Evolutionary conservation across 2,888 invertebrate species (phyloP).

Genomic region (Uloborus plumipes): DNA sequence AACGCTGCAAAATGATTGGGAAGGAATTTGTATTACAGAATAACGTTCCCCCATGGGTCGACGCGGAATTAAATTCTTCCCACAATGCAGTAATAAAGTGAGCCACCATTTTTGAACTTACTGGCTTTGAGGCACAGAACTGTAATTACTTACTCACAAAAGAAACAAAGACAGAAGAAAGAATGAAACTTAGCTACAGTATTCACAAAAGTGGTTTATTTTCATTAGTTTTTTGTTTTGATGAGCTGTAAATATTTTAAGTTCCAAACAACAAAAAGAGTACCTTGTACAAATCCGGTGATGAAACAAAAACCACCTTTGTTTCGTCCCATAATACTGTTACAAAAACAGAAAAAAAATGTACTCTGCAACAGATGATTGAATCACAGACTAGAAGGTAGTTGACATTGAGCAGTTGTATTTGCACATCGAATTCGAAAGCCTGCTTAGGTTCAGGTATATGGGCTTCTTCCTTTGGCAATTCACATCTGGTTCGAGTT

Average conservation of each 20-base stretch:
- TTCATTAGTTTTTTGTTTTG: conserved; percentile 26
- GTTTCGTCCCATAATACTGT: conserved; percentile 64
- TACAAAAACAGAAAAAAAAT: conserved; percentile 53
- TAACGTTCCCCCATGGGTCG: no score
- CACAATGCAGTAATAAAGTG: no score
- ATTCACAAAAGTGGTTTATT: conserved; percentile 65
- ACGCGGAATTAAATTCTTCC: no score
- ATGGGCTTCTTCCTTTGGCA: conserved; percentile 48
- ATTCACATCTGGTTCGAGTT: conserved; percentile 7
- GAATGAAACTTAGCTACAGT: conserved; percentile 8
- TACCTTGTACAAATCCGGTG: conserved; percentile 60
- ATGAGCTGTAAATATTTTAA: conserved; percentile 58
- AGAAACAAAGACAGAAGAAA: not conserved
- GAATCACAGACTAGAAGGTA: conserved; percentile 65
- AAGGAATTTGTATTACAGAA: no score
- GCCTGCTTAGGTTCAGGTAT: conserved; percentile 30
- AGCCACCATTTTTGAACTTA: no score
- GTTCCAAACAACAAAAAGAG: conserved; percentile 56
- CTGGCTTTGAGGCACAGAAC: no score
- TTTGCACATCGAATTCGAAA: conserved; percentile 61
- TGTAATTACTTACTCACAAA: no score
- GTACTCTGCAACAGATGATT: conserved; percentile 61
- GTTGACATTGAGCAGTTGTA: conserved; percentile 63
- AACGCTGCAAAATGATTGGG: no score
- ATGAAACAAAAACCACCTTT: conserved; percentile 64